These are phyloP conservation scores for Hepsetus odoe DNA, from an alignment of 2,113 vertebrate genomes.

Conservation along the genomic window DNA sequence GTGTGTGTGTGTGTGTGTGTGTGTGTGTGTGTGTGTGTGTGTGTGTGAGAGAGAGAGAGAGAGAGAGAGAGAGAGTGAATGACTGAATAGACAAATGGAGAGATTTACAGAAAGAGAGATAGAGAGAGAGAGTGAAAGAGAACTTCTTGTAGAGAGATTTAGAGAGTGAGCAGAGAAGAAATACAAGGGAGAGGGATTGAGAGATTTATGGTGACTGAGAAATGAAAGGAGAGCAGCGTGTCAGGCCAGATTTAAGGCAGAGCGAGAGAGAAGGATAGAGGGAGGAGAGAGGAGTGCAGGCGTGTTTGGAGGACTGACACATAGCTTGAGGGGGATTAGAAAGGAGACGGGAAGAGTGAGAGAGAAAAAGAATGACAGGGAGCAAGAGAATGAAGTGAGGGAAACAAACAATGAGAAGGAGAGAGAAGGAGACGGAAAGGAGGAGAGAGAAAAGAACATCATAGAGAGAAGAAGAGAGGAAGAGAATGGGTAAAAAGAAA, in stretches of 20 bases:
- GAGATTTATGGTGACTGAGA: slow-evolving; percentile 57
- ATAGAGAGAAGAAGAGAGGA: no score
- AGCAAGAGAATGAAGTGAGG: no score
- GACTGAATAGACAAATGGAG: neutral
- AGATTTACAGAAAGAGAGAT: slow-evolving; percentile 31
- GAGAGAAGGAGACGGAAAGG: no score
- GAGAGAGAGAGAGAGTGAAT: slow-evolving; percentile 2
- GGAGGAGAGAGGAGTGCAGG: slow-evolving; percentile 35
- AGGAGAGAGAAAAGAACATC: no score
- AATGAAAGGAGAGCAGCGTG: slow-evolving; percentile 36
- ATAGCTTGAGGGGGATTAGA: neutral
- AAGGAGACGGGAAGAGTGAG: slow-evolving; percentile 12
- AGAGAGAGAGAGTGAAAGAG: neutral
- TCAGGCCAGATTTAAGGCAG: neutral
- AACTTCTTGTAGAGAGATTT: slow-evolving; percentile 15
- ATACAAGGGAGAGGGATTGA: slow-evolving; percentile 21
- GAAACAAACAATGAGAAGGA: no score
- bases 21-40: neutral
- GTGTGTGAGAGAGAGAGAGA: neutral
- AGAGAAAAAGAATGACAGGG: no score
- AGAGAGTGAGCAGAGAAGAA: slow-evolving; percentile 36
- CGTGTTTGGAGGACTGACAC: slow-evolving; percentile 12
- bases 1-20: neutral
- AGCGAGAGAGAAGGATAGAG: neutral
- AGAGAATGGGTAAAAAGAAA: neutral